Base-by-base conservation (phyloP, 2,888 invertebrate species). In the Graphium colonna region DNA sequence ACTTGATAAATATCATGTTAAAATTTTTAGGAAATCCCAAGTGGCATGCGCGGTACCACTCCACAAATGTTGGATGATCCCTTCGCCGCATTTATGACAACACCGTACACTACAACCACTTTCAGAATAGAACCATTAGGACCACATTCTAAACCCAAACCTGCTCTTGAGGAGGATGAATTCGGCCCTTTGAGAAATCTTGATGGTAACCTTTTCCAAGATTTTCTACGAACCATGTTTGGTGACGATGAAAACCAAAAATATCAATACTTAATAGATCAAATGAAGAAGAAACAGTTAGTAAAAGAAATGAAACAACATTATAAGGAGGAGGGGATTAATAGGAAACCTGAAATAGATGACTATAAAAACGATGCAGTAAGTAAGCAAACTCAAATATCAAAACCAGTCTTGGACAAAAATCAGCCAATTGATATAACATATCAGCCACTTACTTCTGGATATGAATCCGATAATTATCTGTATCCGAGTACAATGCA, bases 181-280 rank as follows among this genome's bases (percentile, higher is more conserved):
- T 43, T 39, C 15, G 28, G 63, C 8, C 42, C 56, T 7, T 46
- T 77, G 1, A 67, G 73, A 52, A 60, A 61, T 1, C 31, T 69
- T 1, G 56, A 70, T 10, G 63, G 67, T 1, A 42, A 65, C 4
- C 41, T 74, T 2, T 75, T 81, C 50, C 67, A 71, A 54, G 71
- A 77, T 26, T 78, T 79, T 52, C 50, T 80, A 9, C 44, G 53
- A 26, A 73, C 76, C 0, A 71, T 80, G 68, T 79, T 80, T 50
- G 61, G 58, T n/a, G 71, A 68, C 21, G 63, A 74, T 13, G 77
- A 79, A 55, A 59, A 65, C n/a, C 44, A 60, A 7, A 58, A 65
- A 31, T 60, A 68, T 40, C 41, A 62, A 38, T 59, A 60, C 12
- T 31, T 57, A 18, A n/a, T 63, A 0, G 43, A 60, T 42, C 9